Percentiles rank a stretch among this genome's conserved stretches.
These are phyloP conservation scores for Elachura formosa DNA, from an alignment of 2,113 vertebrate species.

Conservation along the genomic window DNA sequence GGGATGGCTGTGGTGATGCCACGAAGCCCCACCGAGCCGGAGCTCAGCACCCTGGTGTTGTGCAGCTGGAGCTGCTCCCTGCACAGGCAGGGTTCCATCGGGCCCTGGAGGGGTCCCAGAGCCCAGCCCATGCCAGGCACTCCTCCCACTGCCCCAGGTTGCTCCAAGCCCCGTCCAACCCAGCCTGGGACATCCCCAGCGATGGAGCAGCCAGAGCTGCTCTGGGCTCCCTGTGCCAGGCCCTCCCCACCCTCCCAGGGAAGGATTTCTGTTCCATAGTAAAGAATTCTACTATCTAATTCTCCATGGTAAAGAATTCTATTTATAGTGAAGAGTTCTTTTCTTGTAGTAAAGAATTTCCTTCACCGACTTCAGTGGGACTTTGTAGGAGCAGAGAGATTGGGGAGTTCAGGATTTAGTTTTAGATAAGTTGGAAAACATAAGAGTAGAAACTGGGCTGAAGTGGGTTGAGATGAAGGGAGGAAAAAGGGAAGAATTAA, in stretches of 20 bases:
- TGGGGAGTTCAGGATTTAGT: neutral
- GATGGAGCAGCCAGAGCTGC: neutral
- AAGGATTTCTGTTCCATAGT: neutral
- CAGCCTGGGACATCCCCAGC: accelerated
- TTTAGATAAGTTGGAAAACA: neutral
- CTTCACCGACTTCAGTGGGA: accelerated
- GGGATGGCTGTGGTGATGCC: neutral
- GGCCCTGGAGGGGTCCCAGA: neutral
- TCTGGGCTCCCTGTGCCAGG: neutral
- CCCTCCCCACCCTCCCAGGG: neutral
- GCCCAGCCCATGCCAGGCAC: neutral
- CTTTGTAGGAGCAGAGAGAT: neutral
- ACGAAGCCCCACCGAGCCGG: accelerated
- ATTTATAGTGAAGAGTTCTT: neutral
- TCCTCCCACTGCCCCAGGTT: accelerated
- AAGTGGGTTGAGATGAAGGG: neutral
- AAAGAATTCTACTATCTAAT: neutral
- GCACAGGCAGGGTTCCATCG: accelerated
- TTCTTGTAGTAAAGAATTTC: neutral
- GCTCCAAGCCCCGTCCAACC: accelerated
- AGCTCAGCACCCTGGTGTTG: accelerated
- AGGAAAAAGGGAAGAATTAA: neutral
- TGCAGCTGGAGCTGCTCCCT: accelerated
- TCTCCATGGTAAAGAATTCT: neutral
- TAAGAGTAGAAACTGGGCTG: neutral